Evolutionary conservation across 2,797 vertebrate genomes (phyloP), one percentile per base, ranked within the genome.

Genomic region (Enteromius afrohamiltoni): DNA sequence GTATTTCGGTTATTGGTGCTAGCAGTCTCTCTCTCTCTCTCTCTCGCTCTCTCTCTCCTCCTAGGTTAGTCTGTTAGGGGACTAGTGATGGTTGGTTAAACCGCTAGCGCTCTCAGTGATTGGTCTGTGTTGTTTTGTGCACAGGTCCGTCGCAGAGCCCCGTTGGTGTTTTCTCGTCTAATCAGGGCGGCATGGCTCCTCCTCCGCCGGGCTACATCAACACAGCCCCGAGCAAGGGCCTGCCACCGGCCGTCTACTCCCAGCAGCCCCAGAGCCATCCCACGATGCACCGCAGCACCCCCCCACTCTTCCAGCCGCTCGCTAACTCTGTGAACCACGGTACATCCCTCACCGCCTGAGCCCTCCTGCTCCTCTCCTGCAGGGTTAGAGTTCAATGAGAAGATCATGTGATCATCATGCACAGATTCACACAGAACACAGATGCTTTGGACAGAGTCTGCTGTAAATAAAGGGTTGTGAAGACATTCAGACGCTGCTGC

Each of bases 91-190:
- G 10, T 14, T 16, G 11, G 16, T 31, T 19, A 0, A 19, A 26
- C 60, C 58, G 10, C 11, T n/a, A 13, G 58, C 8, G 8, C 13
- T 45, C n/a, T 53, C n/a, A 14, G 11, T 23, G 65, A 74, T 62
- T 85, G 8, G 31, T 3, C 64, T 49, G 60, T 31, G 17, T 83
- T 79, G 3, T 79, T 81, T 37, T 85, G 21, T 77, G 78, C 55
- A 2, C 88, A 99, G 97, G 98, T 93, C 97, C 98, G 69, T 95
- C 97, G 77, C 96, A 95, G 78, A 96, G 94, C 89, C 93, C 94
- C 65, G 87, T 95, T 49, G 76, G 87, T 81, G 85, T 96, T 85
- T 96, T 95, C 86, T 92, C 95, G 37, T 89, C 92, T 53, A 90
- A 91, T 71, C 94, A 94, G 88, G 94, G 88, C 86, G 95, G 94